phyloP scores from a whole-genome alignment of 2,888 invertebrate species.

The Polyommatus iphigenia region DNA sequence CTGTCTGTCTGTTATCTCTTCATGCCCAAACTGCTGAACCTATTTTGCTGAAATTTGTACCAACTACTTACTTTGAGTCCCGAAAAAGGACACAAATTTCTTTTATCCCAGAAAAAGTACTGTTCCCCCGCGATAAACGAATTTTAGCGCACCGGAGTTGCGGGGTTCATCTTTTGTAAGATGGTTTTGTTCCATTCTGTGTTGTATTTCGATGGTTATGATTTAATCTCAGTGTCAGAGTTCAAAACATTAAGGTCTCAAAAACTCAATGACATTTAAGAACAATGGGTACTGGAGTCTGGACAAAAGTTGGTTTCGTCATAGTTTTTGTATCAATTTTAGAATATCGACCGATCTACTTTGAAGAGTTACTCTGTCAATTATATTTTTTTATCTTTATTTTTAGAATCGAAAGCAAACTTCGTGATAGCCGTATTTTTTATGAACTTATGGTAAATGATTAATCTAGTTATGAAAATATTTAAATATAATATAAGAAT shows the following conservation, averaged over 20 bases:
- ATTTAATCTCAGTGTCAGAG: constrained; percentile 28
- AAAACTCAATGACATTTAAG: constrained; percentile 31
- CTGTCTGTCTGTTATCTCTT: no score
- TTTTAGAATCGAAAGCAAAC: no score
- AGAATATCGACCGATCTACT: neutral
- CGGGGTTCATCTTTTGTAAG: neutral
- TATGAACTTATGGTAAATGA: no score
- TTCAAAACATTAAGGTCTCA: constrained; percentile 19
- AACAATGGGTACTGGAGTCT: constrained; percentile 22
- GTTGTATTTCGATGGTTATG: neutral
- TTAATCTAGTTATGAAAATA: no score
- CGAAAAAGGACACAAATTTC: no score
- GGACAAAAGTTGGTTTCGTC: constrained; percentile 20
- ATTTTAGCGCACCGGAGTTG: neutral
- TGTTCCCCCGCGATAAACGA: neutral
- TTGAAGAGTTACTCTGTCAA: neutral
- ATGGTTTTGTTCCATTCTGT: neutral
- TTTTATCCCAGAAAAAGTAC: no score
- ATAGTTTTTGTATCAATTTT: constrained; percentile 6
- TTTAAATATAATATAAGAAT: no score
- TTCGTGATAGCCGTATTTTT: no score
- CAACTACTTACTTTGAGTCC: no score
- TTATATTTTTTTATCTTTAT: no score
- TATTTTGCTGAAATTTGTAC: no score
- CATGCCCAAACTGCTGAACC: no score